Evolutionary conservation across 2,797 vertebrate species (phyloP).

Genomic region (Pseudochirops corinnae): DNA sequence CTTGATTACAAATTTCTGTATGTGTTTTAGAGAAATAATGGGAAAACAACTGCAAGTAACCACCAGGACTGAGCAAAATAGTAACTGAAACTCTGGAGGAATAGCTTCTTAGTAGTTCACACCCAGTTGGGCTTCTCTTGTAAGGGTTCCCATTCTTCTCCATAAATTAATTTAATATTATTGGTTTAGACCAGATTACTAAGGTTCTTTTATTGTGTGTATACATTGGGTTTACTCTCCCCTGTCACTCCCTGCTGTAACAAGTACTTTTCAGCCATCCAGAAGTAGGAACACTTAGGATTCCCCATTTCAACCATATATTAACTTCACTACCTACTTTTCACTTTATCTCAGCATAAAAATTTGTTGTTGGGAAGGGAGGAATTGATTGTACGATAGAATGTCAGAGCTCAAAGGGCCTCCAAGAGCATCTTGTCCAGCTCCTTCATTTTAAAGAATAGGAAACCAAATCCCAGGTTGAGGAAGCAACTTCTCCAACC

Average conservation of each 20-base stretch:
- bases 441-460: not conserved
- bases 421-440: not conserved
- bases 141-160: too few relatives aligned
- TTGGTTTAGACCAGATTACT: not conserved
- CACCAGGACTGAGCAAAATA: not conserved
- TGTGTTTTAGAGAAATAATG: not conserved
- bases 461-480: not conserved
- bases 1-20: not conserved
- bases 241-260: fast-evolving
- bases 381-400: not conserved
- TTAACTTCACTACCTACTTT: not conserved
- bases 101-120: not conserved
- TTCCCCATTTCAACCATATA: not conserved
- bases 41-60: not conserved
- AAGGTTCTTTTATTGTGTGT: not conserved
- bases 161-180: not conserved
- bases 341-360: not conserved
- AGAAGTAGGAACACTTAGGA: not conserved
- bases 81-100: not conserved
- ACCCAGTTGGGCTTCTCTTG: not conserved
- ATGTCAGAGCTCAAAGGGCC: not conserved
- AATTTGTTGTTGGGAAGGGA: not conserved
- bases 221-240: not conserved
- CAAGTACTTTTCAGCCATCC: not conserved
- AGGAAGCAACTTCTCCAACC: not conserved